A percentile compares a stretch with the other conserved stretches of the same genome.
Conservation (phyloP, 2,888 invertebrate genomes). For the Endomychus coccineus region DNA sequence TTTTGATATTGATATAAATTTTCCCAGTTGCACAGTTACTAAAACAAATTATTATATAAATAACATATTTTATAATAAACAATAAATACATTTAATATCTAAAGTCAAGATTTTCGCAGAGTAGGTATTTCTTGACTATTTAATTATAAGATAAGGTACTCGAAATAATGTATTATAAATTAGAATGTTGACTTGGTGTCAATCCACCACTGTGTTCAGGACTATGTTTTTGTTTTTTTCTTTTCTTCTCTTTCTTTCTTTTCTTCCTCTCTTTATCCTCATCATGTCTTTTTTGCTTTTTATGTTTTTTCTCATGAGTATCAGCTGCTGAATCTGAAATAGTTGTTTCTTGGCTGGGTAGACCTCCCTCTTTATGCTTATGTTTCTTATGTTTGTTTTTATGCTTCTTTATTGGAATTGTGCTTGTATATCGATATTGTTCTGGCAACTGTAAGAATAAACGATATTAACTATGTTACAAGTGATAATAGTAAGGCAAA, state of each 20-base stretch:
- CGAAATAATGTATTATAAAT: constrained; percentile 21
- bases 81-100: too few species aligned
- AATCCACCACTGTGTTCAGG: constrained; percentile 72
- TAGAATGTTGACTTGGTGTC: constrained; percentile 53
- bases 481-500: too few species aligned
- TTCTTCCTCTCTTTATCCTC: constrained; percentile 91
- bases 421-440: constrained; percentile 88
- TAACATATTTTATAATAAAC: too few species aligned
- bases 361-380: constrained; percentile 82
- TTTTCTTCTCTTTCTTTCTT: constrained; percentile 90
- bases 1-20: too few species aligned
- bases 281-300: constrained; percentile 88
- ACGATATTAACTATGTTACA: constrained; percentile 1
- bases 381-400: constrained; percentile 95
- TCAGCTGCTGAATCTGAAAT: constrained; percentile 59
- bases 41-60: too few species aligned
- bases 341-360: constrained; percentile 68
- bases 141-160: too few species aligned
- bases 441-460: constrained; percentile 64
- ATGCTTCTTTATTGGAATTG: constrained; percentile 86
- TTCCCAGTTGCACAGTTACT: too few species aligned
- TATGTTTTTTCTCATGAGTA: constrained; percentile 90
- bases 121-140: too few species aligned
- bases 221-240: constrained; percentile 91
- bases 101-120: too few species aligned